A percentile compares a stretch with the other conserved stretches of the same genome.
Conservation (phyloP, 1,140 invertebrate genomes). For the Radopholus similis region DNA sequence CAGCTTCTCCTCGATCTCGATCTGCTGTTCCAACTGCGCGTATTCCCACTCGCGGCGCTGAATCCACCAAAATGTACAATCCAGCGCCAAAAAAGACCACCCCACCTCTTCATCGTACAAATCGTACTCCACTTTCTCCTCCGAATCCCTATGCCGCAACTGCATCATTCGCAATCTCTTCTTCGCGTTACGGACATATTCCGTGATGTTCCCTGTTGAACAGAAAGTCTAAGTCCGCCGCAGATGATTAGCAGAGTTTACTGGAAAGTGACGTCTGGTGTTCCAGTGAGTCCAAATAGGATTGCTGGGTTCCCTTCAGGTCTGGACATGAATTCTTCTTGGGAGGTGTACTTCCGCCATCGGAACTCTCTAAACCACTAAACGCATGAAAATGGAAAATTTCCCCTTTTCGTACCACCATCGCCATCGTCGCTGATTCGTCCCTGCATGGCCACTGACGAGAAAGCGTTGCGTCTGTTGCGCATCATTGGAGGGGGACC, state of each 20-base stretch:
- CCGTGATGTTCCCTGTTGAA: slow-evolving; percentile 45
- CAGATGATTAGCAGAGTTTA: slow-evolving; percentile 14
- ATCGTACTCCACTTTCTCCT: slow-evolving; percentile 45
- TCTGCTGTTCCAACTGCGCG: slow-evolving; percentile 68
- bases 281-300: slow-evolving; percentile 16
- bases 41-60: slow-evolving; percentile 56
- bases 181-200: slow-evolving; percentile 53
- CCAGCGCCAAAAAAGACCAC: slow-evolving; percentile 14
- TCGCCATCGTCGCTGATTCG: not conserved
- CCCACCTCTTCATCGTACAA: slow-evolving; percentile 47
- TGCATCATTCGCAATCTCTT: slow-evolving; percentile 40
- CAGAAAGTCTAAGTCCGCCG: not conserved
- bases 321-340: slow-evolving; percentile 24
- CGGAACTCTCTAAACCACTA: not conserved
- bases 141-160: slow-evolving; percentile 37
- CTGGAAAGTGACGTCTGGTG: slow-evolving; percentile 41
- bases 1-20: slow-evolving; percentile 80
- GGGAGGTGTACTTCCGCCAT: not conserved
- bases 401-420: not conserved
- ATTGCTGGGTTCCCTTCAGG: not conserved
- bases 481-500: not conserved
- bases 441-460: no score
- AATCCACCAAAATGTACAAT: slow-evolving; percentile 8
- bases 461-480: slow-evolving; percentile 24
- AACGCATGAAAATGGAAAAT: not conserved